Base-by-base conservation (phyloP, 2,888 invertebrate species). In the Galeopsomyia nigrocyanea region DNA sequence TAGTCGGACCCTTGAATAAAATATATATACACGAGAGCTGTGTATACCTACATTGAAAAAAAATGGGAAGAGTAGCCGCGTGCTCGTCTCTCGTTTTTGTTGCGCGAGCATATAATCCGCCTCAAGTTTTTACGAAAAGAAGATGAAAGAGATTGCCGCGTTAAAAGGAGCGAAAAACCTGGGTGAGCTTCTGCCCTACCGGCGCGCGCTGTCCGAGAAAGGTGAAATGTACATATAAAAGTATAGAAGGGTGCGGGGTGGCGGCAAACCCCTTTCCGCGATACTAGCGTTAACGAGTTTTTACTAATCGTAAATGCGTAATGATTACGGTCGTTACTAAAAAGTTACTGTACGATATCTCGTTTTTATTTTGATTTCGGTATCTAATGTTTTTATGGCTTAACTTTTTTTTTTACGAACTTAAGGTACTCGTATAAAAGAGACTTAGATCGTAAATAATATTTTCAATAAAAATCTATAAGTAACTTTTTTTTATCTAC, bases 61-160 rank as follows among this genome's bases (percentile, higher is more conserved):
- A 66, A 51, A 51, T 14, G n/a, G 46, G 47, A 51, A 55, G 31
- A 53, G 22, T 3, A 65, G 21, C 63, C 46, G 19, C 31, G 39
- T 51, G 17, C 26, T 39, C 58, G 68, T 56, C 60, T 72, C 74
- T 65, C 73, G 69, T 49, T 55, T 68, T 71, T 62, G 61, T 56
- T 16, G 19, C 31, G 21, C 46, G 31, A 60, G 61, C 62, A 50
- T 74, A 74, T 74, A 74, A 71, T 74, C 70, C 57, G 26, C 51
- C 63, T 70, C 63, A 67, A 70, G 70, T 74, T 74, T 26, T 70
- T 67, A 67, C 55, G 74, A 71, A n/a, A n/a, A n/a, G 67, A 74
- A 71, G 74, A 74, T 74, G 67, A 74, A 74, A 74, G 70, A 60
- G 70, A 62, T 65, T 68, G 63, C 68, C 67, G 65, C 51, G 70